A percentile compares a stretch with the other conserved stretches of the same genome.
These are phyloP conservation scores for Nesoenas mayeri DNA, from an alignment of 2,113 vertebrate species.

Conservation along the genomic window DNA sequence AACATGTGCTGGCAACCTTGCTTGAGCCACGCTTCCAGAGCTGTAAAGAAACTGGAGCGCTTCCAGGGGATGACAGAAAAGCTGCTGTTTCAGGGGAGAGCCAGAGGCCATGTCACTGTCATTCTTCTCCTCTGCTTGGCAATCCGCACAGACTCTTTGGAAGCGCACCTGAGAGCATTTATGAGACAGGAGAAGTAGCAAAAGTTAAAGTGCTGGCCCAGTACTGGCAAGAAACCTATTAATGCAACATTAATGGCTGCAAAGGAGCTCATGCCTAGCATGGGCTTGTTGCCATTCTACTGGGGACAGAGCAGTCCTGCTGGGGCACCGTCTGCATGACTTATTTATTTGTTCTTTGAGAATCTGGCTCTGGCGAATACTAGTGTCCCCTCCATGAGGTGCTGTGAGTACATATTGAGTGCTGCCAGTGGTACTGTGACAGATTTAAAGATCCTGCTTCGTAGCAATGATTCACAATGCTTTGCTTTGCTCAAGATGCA, in stretches of 20 bases:
- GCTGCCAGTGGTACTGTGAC: slow-evolving; percentile 27
- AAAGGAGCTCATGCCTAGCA: neutral
- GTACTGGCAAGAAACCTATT: neutral
- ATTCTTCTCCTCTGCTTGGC: slow-evolving; percentile 26
- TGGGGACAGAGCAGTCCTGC: neutral
- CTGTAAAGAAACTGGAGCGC: slow-evolving; percentile 44
- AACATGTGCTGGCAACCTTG: slow-evolving; percentile 62
- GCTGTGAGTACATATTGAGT: neutral
- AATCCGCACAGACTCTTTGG: neutral
- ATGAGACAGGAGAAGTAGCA: slow-evolving; percentile 22
- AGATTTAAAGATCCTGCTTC: slow-evolving; percentile 19
- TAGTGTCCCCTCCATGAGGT: neutral
- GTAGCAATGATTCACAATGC: slow-evolving; percentile 31
- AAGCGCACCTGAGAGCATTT: slow-evolving; percentile 38
- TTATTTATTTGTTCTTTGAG: neutral
- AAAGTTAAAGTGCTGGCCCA: neutral
- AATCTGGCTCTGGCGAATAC: neutral
- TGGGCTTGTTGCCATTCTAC: neutral
- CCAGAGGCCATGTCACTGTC: slow-evolving; percentile 60
- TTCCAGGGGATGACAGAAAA: slow-evolving; percentile 63
- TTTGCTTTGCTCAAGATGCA: slow-evolving; percentile 47
- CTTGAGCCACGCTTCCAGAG: slow-evolving; percentile 57
- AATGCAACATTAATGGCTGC: neutral
- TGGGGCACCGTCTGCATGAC: neutral
- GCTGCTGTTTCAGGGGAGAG: slow-evolving; percentile 55